Evolutionary conservation across 2,888 invertebrate genomes (phyloP), one percentile per base, ranked within the genome.

Genomic region (Acholoe squamosa): DNA sequence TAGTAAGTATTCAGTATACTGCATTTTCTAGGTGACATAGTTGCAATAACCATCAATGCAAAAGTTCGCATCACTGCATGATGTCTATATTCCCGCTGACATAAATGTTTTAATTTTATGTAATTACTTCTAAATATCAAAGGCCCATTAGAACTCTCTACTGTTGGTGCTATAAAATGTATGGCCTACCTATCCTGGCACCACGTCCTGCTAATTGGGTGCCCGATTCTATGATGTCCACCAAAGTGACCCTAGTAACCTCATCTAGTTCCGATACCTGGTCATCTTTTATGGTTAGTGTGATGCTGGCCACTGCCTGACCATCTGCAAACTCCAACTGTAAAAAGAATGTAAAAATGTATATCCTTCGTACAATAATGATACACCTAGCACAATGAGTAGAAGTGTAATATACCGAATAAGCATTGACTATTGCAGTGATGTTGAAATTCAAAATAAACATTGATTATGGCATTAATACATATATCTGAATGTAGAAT

Each of bases 251-350:
- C 76, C 93, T 93, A 7, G 94, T 94, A n/a, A 93, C 92, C 91
- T 95, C 95, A 89, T 94, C 94, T 77, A 94, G 91, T 89, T 95
- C 95, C 51, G 95, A 93, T 33, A 94, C 89, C 28, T 92, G 92
- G 91, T 95, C 95, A 93, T 94, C 94, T 33, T 92, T 91, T n/a
- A 95, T 92, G 25, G 94, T 94, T 61, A 95, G 88, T n/a, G 91
- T 93, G 31, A 95, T 94, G 22, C 94, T 94, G 19, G 95, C 93
- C 31, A 93, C 93, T 0, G 94, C 92, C 90, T 94, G 94, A 25
- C 94, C 94, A 91, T 93, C 92, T 0, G 93, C 93, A 94, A 95
- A 95, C 91, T 94, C 95, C 71, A 95, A 93, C 95, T 95, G 92
- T 14, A 80, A 80, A 12, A 80, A 25, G 22, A 61, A 19, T 54